Conservation (phyloP, 2,797 vertebrate genomes). For the Rhabdomys pumilio region DNA sequence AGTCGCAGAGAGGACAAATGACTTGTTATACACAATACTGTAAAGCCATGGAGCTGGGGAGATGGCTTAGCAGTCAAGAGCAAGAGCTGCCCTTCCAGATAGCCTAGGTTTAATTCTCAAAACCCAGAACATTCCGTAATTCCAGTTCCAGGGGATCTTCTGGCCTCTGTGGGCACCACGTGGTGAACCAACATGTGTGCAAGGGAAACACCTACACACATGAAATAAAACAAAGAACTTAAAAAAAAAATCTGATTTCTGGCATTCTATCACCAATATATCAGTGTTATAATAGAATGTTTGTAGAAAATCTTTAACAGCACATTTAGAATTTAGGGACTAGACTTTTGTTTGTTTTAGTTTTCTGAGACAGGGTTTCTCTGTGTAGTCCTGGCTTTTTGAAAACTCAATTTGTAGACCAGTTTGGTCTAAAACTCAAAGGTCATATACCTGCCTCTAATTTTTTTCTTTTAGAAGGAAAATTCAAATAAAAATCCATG, state of each 20-base stretch:
- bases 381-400: neutral
- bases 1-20: conserved; percentile 24
- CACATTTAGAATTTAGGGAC: neutral
- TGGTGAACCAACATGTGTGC: neutral
- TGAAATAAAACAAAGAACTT: neutral
- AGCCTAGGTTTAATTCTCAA: neutral
- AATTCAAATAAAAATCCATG: conserved; percentile 28
- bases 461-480: conserved; percentile 54
- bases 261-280: neutral
- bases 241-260: neutral
- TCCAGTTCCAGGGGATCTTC: neutral
- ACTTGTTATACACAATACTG: conserved; percentile 2
- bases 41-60: neutral
- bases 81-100: neutral
- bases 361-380: neutral
- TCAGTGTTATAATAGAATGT: conserved; percentile 13
- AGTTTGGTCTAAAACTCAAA: neutral
- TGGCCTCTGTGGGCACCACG: neutral
- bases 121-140: neutral
- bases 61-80: no score
- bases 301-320: conserved; percentile 60
- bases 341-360: neutral
- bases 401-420: neutral
- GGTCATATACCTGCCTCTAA: neutral
- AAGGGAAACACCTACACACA: neutral